Evolutionary conservation across 2,113 vertebrate species (phyloP).

Genomic region (Ciconia maguari): DNA sequence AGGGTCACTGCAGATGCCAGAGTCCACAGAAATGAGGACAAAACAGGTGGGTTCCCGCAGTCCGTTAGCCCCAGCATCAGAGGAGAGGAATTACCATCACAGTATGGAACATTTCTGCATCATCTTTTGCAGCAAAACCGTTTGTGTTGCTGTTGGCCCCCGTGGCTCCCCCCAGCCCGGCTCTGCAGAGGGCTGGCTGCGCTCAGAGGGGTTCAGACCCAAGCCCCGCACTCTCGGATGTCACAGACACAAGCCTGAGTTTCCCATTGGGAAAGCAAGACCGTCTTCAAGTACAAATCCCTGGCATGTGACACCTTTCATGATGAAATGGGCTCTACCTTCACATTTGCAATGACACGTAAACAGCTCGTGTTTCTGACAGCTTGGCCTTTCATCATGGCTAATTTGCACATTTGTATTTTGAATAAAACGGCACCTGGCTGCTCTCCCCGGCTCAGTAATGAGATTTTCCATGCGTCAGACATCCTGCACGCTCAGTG

Average conservation of each 20-base stretch:
- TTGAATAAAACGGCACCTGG: not conserved
- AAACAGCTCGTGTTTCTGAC: not conserved
- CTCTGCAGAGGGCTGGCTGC: not conserved
- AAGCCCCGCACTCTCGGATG: accelerated
- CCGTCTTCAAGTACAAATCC: no score
- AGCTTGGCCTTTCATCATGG: not conserved
- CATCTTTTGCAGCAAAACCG: not conserved
- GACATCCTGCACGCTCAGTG: not conserved
- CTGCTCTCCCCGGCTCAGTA: not conserved
- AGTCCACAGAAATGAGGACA: not conserved
- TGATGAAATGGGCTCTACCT: not conserved
- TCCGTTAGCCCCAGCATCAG: not conserved
- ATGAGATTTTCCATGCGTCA: not conserved
- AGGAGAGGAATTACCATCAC: not conserved
- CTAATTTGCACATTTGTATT: not conserved
- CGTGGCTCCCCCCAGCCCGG: accelerated
- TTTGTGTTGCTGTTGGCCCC: not conserved
- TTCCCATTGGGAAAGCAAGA: not conserved
- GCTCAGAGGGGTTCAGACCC: not conserved
- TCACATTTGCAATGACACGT: accelerated
- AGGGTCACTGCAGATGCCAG: not conserved
- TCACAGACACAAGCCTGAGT: not conserved
- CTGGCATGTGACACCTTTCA: not conserved
- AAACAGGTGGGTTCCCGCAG: not conserved
- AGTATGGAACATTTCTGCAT: not conserved